Evolutionary conservation across 2,888 invertebrate genomes (phyloP), one percentile per base, ranked within the genome.

Genomic region (Cheilosia pagana): DNA sequence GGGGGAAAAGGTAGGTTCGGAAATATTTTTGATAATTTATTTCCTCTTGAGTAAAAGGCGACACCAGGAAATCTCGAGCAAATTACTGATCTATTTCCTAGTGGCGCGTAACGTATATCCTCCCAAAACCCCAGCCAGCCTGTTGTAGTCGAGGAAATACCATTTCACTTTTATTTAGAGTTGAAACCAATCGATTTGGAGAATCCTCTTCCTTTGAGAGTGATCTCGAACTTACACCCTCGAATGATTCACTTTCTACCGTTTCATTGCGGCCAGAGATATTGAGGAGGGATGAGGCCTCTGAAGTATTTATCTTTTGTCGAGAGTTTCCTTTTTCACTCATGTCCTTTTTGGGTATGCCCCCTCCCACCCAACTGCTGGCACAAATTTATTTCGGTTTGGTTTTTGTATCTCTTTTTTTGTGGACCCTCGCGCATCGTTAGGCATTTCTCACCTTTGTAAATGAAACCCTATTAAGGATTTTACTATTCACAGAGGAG

Each of bases 1-100:
- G 4, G n/a, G 55, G 3, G 41, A 45, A 75, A 71, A 81, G 75
- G 81, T 71, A 53, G 62, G 53, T 70, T 81, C 75, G 75, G 75
- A 81, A 81, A 85, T 85, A 81, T 81, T 85, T 85, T 81, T 85
- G 75, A 85, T 79, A 85, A 85, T 85, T 76, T 76, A 81, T 81
- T 76, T 55, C 70, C 71, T 81, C 41, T 31, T 14, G 75, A 59
- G 53, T 63, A 79, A 75, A 70, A 70, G 59, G 48, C 70, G 63
- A 71, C 79, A 85, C 45, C 57, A 48, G 63, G 57, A 79, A 75
- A 85, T 85, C 79, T 63, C 75, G 65, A 68, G 57, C 63, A 59
- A 74, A 79, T 78, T 68, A 79, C 79, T 83, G 74, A 82, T 72
- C 72, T 78, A 68, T 53, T 67, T 71, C 31, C 63, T 19, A 60